Evolutionary conservation across 2,888 invertebrate genomes (phyloP).

Genomic region (Diloba caeruleocephala): DNA sequence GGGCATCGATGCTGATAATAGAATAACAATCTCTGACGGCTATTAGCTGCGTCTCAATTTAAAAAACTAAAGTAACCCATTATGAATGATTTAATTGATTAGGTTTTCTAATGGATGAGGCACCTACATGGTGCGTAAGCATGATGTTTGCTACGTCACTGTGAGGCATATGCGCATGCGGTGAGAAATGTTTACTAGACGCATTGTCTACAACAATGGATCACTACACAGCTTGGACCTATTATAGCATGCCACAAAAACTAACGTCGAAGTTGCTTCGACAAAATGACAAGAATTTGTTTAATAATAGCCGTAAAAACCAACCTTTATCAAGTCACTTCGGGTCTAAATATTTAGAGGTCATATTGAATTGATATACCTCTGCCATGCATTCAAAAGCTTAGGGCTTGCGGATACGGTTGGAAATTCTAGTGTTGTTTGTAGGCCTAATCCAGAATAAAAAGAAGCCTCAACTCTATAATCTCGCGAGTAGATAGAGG

Average conservation of each 20-base stretch:
- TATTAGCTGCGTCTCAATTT: conserved; percentile 19
- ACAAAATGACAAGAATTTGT: conserved; percentile 49
- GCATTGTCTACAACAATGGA: conserved; percentile 85
- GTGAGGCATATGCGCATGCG: conserved; percentile 79
- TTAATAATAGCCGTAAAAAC: conserved; percentile 46
- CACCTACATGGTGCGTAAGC: conserved; percentile 72
- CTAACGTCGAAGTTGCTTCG: conserved; percentile 64
- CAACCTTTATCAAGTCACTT: conserved; percentile 21
- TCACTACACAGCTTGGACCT: conserved; percentile 78
- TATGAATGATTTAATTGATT: conserved; percentile 59
- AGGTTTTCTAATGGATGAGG: conserved; percentile 64
- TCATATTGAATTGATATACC: conserved; percentile 6
- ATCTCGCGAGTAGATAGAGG: no score
- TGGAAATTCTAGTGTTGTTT: no score
- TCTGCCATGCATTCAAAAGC: no score
- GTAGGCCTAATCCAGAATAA: no score
- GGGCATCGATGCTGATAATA: conserved; percentile 21
- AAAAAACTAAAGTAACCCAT: conserved; percentile 50
- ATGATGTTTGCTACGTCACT: conserved; percentile 74
- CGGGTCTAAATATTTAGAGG: conserved; percentile 13
- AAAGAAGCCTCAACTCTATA: no score
- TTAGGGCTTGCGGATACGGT: not conserved
- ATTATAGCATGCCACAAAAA: conserved; percentile 83
- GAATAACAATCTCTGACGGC: conserved; percentile 22
- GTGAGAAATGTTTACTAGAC: conserved; percentile 82